Base-by-base conservation (phyloP, 2,797 vertebrate genomes). In the Lagocephalus sceleratus region DNA sequence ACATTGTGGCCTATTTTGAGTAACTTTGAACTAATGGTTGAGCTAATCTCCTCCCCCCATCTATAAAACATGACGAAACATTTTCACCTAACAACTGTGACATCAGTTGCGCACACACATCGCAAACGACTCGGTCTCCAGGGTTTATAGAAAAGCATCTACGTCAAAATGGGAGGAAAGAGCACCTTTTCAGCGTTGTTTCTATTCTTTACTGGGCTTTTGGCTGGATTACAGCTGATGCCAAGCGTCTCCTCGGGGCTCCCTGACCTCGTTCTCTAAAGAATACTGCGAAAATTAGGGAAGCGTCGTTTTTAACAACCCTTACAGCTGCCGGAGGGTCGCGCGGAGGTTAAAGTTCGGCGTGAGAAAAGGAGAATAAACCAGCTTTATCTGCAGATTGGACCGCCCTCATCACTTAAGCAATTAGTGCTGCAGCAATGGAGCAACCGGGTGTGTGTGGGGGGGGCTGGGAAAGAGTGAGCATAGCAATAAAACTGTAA, bases 401-500 rank as follows among this genome's bases (percentile, higher is more conserved):
- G 29, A 61, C 59, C 32, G 32, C 11, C 32, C 32, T 14, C 32
- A 35, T 35, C 32, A 3, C 14, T 35, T 35, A 35, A 35, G 32
- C 32, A 35, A 35, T 14, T 35, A 35, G 12, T 35, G 32, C 62
- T 50, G 77, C 44, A 68, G 60, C 44, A 20, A 68, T 58, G 44
- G 22, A 54, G 43, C 64, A 53, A 67, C 51, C 17, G 38, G 57
- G 56, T 69, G 60, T 60, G 42, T 67, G 60, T 63, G 64, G 56
- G 39, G 70, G 66, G 21, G 56, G 35, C 60, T 63, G 64, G 71
- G 68, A 82, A 65, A 40, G 56, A 59, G 53, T 45, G 51, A 58
- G 54, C 64, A 53, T 48, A 42, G n/a, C 32, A 54, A 57, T 48
- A 21, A 56, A 65, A 47, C 58, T 45, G 42, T 44, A 20, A 44